These are phyloP conservation scores for Mesopsocus fuscifrons DNA, from an alignment of 2,888 invertebrate genomes.

Conservation along the genomic window DNA sequence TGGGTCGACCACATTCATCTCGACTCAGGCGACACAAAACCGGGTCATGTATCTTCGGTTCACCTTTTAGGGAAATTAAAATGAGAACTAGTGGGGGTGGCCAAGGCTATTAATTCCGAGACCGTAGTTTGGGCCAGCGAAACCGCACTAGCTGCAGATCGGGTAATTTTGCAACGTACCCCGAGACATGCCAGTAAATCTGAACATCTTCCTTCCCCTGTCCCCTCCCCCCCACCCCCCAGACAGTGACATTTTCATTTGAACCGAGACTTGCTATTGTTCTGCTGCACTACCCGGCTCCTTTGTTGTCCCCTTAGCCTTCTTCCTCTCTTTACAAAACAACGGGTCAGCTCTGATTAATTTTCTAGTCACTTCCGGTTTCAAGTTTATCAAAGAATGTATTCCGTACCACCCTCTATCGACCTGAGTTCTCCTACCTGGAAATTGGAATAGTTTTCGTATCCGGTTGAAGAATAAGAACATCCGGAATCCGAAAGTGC, in stretches of 20 bases:
- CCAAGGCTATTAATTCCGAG: conserved; percentile 8
- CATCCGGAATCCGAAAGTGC: too few species aligned
- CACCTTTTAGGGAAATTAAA: conserved; percentile 10
- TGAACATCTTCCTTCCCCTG: neutral
- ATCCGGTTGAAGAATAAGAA: too few species aligned
- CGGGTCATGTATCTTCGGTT: conserved; percentile 1
- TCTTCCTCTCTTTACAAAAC: neutral
- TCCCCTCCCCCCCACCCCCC: neutral
- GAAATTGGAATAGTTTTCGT: too few species aligned
- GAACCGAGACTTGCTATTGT: neutral
- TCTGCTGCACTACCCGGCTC: neutral
- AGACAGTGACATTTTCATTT: neutral
- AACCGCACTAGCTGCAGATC: too few species aligned
- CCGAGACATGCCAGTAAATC: neutral
- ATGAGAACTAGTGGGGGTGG: conserved; percentile 7
- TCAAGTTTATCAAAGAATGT: too few species aligned
- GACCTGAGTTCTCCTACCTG: too few species aligned
- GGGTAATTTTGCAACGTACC: too few species aligned
- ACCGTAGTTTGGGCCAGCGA: neutral
- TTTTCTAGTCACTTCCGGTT: too few species aligned
- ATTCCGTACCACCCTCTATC: too few species aligned
- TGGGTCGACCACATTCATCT: neutral
- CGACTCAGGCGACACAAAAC: neutral
- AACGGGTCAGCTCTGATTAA: neutral
- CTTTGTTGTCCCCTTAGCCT: neutral